Evolutionary conservation across 2,888 invertebrate species (phyloP), one percentile per base, ranked within the genome.

Genomic region (Gymnocheta viridis): DNA sequence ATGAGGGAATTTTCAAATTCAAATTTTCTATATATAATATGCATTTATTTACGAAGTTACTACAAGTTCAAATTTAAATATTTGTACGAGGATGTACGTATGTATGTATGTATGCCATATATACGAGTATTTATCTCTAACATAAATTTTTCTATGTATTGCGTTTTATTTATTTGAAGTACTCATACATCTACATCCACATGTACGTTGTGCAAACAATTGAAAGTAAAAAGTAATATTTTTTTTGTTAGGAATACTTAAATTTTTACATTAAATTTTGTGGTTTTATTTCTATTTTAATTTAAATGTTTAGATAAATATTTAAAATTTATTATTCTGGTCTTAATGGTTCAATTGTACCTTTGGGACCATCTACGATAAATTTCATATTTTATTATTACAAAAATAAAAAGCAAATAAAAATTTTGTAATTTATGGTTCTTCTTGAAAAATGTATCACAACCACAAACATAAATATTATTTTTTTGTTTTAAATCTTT

Each of bases 61-160:
- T n/a, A n/a, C n/a, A n/a, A n/a, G n/a, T 82, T 60, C 58, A 38
- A 60, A 60, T 81, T 79, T 62, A 79, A 70, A 60, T 41, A 62
- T 70, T n/a, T 47, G 9, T 38, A 41, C 19, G 22, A 38, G 22
- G 22, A 19, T 44, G 4, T 38, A 9, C 6, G 14, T 14, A 24
- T 6, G n/a, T n/a, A 41, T 9, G n/a, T 14, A n/a, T 14, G 6
- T 62, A 14, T n/a, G 2, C 24, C 19, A 14, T n/a, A 14, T 32
- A n/a, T 9, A 22, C 22, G 10, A n/a, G 17, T 29, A 62, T 12
- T 6, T 49, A 49, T 22, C 1, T 35, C n/a, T n/a, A n/a, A n/a
- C n/a, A n/a, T n/a, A n/a, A n/a, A 49, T 19, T 6, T 35, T 10
- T 7, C n/a, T 51, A 35, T 7, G 32, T 19, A 0, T 14, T 44